phyloP scores from a whole-genome alignment of 1,140 invertebrate genomes.

The Meloidogyne hapla region DNA sequence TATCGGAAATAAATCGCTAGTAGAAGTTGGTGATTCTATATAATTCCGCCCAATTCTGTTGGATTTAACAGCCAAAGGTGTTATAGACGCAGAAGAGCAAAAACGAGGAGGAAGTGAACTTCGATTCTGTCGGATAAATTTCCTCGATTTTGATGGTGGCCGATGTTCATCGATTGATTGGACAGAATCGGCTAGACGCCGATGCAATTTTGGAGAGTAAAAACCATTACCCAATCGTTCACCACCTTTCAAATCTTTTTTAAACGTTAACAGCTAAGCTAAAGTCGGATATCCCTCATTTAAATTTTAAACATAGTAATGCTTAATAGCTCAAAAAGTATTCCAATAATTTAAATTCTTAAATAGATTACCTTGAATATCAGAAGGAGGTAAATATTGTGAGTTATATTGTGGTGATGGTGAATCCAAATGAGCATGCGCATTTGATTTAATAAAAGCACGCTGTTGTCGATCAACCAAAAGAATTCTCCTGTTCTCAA shows the following conservation, averaged over 20 bases:
- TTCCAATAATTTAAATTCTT: neutral
- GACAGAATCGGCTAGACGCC: conserved; percentile 8
- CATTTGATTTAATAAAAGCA: conserved; percentile 1
- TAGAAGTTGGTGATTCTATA: neutral
- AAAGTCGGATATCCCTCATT: too few relatives aligned
- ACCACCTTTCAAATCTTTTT: neutral
- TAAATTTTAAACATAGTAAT: too few relatives aligned
- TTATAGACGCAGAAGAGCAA: conserved; percentile 23
- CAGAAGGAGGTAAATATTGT: neutral
- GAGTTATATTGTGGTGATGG: conserved; percentile 1
- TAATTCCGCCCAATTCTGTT: conserved; percentile 1
- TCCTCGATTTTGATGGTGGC: neutral
- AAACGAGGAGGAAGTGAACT: conserved; percentile 43
- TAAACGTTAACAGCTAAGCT: too few relatives aligned
- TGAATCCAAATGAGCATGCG: neutral
- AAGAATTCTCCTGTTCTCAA: neutral
- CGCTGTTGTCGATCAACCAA: conserved; percentile 23
- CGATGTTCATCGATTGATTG: conserved; percentile 16
- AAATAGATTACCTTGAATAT: neutral
- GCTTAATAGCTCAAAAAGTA: too few relatives aligned
- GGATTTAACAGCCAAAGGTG: conserved; percentile 9
- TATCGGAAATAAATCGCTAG: neutral
- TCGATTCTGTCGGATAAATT: conserved; percentile 17
- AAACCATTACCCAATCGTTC: neutral
- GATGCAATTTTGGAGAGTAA: neutral